Evolutionary conservation across 2,888 invertebrate genomes (phyloP).

Genomic region (Limnephilus marmoratus): DNA sequence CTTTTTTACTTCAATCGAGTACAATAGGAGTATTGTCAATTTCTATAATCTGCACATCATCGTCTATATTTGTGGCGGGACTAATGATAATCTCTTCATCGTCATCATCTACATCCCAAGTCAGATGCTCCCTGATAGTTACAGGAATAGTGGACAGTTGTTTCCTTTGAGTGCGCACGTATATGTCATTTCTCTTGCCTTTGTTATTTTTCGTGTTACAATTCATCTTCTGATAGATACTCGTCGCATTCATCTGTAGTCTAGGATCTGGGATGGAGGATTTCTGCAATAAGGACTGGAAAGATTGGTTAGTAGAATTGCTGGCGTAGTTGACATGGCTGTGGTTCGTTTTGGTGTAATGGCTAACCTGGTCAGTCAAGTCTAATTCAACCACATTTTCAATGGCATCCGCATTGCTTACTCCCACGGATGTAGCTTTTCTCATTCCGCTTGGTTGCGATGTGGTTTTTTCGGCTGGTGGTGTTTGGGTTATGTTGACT

Average conservation of each 20-base stretch:
- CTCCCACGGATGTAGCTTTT: neutral
- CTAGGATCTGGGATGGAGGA: slow-evolving; percentile 17
- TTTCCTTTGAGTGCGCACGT: slow-evolving; percentile 35
- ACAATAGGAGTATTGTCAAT: slow-evolving; percentile 45
- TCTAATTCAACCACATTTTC: neutral
- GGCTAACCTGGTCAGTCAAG: neutral
- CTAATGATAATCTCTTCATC: slow-evolving; percentile 40
- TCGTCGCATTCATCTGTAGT: neutral
- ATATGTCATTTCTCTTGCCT: neutral
- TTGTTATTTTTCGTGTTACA: neutral
- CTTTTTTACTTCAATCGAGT: slow-evolving; percentile 39
- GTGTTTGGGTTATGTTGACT: neutral
- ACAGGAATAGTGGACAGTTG: slow-evolving; percentile 42
- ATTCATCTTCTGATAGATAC: neutral
- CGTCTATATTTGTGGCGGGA: neutral
- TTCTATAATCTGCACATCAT: slow-evolving; percentile 52
- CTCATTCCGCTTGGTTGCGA: neutral
- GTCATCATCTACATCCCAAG: slow-evolving; percentile 45
- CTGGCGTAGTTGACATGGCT: slow-evolving; percentile 6
- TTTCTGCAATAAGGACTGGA: slow-evolving; percentile 41
- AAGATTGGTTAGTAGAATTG: slow-evolving; percentile 42
- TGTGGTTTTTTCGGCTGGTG: neutral
- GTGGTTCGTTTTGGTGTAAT: neutral
- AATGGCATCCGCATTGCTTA: neutral
- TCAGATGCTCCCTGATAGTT: slow-evolving; percentile 33